Evolutionary conservation across 2,888 invertebrate genomes (phyloP).

Genomic region (Drosophila nr. medialis): DNA sequence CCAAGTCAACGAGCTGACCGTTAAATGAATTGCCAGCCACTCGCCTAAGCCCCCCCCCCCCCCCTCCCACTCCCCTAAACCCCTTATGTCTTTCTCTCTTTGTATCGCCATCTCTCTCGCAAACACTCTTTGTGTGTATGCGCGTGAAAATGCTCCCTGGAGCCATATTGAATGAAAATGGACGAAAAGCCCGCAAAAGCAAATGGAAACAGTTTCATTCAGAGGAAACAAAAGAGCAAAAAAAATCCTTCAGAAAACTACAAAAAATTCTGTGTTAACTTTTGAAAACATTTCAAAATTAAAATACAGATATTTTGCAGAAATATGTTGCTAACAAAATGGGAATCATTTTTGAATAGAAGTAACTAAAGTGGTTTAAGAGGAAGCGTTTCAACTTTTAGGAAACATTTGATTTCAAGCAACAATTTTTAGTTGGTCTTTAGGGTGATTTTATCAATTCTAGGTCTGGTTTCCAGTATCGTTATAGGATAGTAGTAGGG

Average conservation of each 20-base stretch:
- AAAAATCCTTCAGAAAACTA: neutral
- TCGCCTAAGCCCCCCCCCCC: neutral
- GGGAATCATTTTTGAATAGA: neutral
- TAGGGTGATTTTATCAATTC: neutral
- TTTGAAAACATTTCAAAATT: neutral
- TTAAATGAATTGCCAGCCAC: slow-evolving; percentile 53
- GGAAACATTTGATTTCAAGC: neutral
- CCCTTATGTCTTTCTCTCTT: neutral
- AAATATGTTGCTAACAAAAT: neutral
- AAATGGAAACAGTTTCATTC: slow-evolving; percentile 9
- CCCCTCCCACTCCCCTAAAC: no score
- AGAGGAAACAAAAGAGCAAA: neutral
- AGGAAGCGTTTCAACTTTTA: neutral
- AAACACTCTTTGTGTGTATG: neutral
- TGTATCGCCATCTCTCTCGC: neutral
- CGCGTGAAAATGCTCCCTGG: slow-evolving; percentile 32
- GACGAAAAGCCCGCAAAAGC: slow-evolving; percentile 16
- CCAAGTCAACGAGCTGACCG: slow-evolving; percentile 60
- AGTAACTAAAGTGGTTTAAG: neutral
- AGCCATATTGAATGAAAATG: slow-evolving; percentile 40
- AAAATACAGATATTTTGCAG: neutral
- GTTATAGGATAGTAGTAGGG: no score
- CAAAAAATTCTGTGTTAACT: neutral
- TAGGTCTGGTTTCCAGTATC: neutral
- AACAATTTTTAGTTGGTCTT: neutral